Percentiles rank a stretch among this genome's conserved stretches.
Evolutionary conservation across 2,888 invertebrate species (phyloP).

Genomic region (Bombylius discolor): DNA sequence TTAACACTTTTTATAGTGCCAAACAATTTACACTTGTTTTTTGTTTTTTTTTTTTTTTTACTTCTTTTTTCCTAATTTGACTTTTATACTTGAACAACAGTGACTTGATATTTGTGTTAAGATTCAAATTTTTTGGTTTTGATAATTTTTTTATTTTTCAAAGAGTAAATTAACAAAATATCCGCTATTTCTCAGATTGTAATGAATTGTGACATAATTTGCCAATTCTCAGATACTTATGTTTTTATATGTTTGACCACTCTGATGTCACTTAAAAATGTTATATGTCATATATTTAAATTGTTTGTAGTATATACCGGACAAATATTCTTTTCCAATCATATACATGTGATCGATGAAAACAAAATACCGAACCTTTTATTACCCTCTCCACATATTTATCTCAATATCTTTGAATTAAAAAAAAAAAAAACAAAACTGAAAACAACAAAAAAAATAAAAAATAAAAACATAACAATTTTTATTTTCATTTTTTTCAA

Average conservation of each 20-base stretch:
- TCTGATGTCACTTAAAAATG: slow-evolving; percentile 12
- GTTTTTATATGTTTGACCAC: slow-evolving; percentile 6
- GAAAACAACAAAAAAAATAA: not conserved
- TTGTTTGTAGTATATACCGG: slow-evolving; percentile 7
- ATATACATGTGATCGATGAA: slow-evolving; percentile 16
- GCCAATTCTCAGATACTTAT: slow-evolving; percentile 9
- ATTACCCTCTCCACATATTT: not conserved
- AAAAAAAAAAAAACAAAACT: not conserved
- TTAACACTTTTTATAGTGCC: no score
- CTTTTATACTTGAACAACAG: no score
- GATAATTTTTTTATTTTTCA: no score
- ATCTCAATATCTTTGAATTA: not conserved
- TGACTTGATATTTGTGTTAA: no score
- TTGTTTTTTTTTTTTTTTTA: no score
- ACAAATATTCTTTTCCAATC: slow-evolving; percentile 14
- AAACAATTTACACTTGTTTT: no score
- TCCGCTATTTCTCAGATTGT: not conserved
- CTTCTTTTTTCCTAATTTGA: no score
- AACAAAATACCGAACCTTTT: slow-evolving; percentile 10
- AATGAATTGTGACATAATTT: slow-evolving; percentile 5
- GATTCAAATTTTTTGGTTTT: no score
- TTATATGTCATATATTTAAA: slow-evolving; percentile 15
- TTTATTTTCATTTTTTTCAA: not conserved
- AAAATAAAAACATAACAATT: no score
- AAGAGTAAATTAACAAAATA: not conserved